Percentiles rank a stretch among this genome's conserved stretches.
Evolutionary conservation across 2,888 invertebrate genomes (phyloP).

Genomic region (Amorpha juglandis): DNA sequence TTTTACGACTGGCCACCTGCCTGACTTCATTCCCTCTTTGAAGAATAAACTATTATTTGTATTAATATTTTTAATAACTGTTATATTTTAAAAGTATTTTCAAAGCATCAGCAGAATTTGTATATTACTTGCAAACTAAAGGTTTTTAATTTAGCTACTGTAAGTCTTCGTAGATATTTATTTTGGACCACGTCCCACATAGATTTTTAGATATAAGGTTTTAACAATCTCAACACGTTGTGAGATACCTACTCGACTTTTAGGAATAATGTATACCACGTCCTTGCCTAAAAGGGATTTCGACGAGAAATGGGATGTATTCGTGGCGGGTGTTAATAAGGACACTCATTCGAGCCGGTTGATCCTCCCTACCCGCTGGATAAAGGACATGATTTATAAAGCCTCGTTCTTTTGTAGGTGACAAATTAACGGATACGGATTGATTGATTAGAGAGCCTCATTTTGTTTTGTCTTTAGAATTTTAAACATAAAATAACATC

Average conservation of each 20-base stretch:
- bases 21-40: too few relatives aligned
- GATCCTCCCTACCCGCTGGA: background rate
- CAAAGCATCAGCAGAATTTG: too few relatives aligned
- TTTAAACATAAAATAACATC: background rate
- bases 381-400: background rate
- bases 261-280: background rate
- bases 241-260: background rate
- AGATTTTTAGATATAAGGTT: too few relatives aligned
- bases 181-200: too few relatives aligned
- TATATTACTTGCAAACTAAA: too few relatives aligned
- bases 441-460: background rate
- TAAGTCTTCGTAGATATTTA: too few relatives aligned
- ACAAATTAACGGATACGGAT: background rate
- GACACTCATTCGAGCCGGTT: background rate
- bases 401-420: background rate
- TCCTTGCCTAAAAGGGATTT: conserved; percentile 1
- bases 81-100: too few relatives aligned
- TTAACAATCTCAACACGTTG: background rate
- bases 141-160: too few relatives aligned
- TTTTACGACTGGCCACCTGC: too few relatives aligned
- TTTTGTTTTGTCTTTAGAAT: background rate
- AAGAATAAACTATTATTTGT: too few relatives aligned
- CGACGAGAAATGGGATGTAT: conserved; percentile 13
- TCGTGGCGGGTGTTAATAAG: conserved; percentile 1
- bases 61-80: too few relatives aligned